A percentile compares a stretch with the other conserved stretches of the same genome.
phyloP scores from a whole-genome alignment of 2,888 invertebrate genomes.

The Rotaria socialis region DNA sequence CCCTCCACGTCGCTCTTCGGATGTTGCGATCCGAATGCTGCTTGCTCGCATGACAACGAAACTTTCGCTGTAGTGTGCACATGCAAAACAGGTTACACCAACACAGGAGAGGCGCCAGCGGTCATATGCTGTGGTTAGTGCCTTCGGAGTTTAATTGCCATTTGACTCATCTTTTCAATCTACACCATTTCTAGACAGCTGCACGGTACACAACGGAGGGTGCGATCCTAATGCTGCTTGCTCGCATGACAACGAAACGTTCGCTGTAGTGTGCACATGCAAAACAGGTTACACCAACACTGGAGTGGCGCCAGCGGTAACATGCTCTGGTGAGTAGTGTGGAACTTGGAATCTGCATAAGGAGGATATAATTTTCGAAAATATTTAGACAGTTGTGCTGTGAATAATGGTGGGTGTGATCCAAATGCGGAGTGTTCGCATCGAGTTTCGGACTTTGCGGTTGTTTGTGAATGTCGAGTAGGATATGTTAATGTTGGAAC shows the following conservation, averaged over 20 bases:
- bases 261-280: not conserved
- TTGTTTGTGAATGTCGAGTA: not conserved
- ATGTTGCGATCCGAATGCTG: not conserved
- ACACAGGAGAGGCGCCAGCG: not conserved
- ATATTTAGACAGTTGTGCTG: not conserved
- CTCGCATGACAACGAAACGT: not conserved
- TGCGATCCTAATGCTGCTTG: not conserved
- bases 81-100: not conserved
- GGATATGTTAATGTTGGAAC: not conserved
- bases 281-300: not conserved
- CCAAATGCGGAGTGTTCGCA: not conserved
- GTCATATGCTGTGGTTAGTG: not conserved
- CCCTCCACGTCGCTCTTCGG: too few relatives aligned
- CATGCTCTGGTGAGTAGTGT: not conserved
- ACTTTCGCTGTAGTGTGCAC: not conserved
- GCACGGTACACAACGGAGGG: too few relatives aligned
- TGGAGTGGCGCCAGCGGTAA: not conserved
- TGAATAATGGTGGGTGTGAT: not conserved
- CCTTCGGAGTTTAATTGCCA: not conserved
- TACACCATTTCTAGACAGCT: too few relatives aligned
- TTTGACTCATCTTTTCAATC: not conserved
- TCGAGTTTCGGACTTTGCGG: not conserved
- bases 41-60: not conserved
- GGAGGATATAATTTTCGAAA: not conserved
- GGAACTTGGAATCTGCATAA: not conserved